Evolutionary conservation across 1,140 invertebrate species (phyloP), one percentile per base, ranked within the genome.

Genomic region (Tenebrio molitor): DNA sequence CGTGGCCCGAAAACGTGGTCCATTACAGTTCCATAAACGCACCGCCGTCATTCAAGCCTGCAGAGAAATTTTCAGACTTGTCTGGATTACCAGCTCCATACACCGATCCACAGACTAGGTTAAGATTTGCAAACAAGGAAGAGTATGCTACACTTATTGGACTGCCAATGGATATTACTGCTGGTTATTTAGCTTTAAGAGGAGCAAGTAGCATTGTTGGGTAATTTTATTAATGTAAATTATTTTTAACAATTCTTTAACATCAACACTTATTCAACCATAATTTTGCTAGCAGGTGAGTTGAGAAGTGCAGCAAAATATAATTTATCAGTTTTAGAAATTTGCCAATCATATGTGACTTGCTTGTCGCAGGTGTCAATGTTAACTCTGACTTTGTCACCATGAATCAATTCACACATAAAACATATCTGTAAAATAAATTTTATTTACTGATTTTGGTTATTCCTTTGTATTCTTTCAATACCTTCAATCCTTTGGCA

Each of bases 1-100:
- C 89, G 5, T 93, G 91, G 92, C 86, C 88, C 2, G 83, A 87
- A 69, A 87, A 91, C 79, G 84, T 86, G 15, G 87, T 93, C 75
- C 86, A 91, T 72, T 93, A 94, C 84, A 91, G 90, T 80, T 90
- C 89, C 36, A 92, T 97, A 71, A 95, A 96, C 85, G 94, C 94
- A 25, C 95, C 95, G 14, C 95, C 95, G 33, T 94, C 94, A 67
- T 95, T 96, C 76, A 92, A 91, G 82, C 96, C 95, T 17, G 89
- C 93, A 1, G 96, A 96, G 81, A 97, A 97, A 79, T 97, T 97
- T 84, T 97, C 95, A 0, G 96, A 97, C 81, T 91, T 97, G 64
- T 96, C 94, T 76, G 95, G 95, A 0, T 80, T 97, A 62, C 89
- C 90, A 58, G 91, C 95, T 44, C 91, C 91, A 44, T 98, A 97